Conservation (phyloP, 2,888 invertebrate genomes). For the Aporophyla lueneburgensis region DNA sequence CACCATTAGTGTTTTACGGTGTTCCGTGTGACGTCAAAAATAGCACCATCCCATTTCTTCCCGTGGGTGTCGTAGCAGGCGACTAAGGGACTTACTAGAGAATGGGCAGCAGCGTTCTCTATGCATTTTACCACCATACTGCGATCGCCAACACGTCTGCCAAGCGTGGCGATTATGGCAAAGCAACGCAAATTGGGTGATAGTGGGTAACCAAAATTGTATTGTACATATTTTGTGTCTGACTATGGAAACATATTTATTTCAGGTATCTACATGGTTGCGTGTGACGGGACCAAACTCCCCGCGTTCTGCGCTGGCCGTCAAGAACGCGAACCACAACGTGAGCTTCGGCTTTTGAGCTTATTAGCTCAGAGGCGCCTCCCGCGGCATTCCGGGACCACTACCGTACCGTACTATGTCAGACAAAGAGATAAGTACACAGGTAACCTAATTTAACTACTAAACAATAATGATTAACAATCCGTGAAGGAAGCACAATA, state of each 20-base stretch:
- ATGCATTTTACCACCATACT: too few relatives aligned
- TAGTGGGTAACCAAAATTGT: too few relatives aligned
- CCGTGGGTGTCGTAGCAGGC: too few relatives aligned
- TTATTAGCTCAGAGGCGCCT: slow-evolving; percentile 38
- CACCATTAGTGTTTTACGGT: not conserved
- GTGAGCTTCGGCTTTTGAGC: slow-evolving; percentile 86
- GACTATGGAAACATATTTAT: slow-evolving; percentile 1
- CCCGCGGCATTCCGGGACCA: slow-evolving; percentile 14
- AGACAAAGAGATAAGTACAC: slow-evolving; percentile 20
- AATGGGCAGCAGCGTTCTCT: too few relatives aligned
- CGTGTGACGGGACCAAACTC: slow-evolving; percentile 91
- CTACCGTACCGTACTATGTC: slow-evolving; percentile 25
- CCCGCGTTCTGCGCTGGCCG: slow-evolving; percentile 84
- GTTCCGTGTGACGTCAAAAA: too few relatives aligned
- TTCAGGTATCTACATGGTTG: slow-evolving; percentile 89
- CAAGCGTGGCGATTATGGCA: too few relatives aligned
- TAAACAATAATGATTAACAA: not conserved
- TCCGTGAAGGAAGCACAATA: not conserved
- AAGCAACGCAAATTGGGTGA: too few relatives aligned
- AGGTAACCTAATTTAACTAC: not conserved
- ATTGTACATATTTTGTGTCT: not conserved
- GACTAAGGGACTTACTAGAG: too few relatives aligned
- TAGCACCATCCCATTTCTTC: too few relatives aligned
- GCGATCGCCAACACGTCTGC: too few relatives aligned
- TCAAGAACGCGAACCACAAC: slow-evolving; percentile 83